These are phyloP conservation scores for Adelges cooleyi DNA, from an alignment of 1,140 invertebrate species.

Conservation along the genomic window DNA sequence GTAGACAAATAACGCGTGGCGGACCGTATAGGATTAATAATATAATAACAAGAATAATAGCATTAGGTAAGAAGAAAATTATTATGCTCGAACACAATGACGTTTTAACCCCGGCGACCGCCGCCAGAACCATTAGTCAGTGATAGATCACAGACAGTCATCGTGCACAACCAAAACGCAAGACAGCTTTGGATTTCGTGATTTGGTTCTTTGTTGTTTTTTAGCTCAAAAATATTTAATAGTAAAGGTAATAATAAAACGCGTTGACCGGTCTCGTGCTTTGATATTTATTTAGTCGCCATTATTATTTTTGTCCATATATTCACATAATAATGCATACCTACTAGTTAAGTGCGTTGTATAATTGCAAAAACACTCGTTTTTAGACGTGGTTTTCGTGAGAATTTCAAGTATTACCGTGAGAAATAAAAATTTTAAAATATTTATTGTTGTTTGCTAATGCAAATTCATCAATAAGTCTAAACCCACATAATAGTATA, in stretches of 20 bases:
- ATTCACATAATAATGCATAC: too few species aligned
- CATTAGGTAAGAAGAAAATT: background rate
- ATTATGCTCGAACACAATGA: background rate
- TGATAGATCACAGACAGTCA: constrained; percentile 5
- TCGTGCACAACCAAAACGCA: constrained; percentile 2
- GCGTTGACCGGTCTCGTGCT: too few species aligned
- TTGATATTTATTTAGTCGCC: too few species aligned
- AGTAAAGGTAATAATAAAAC: background rate
- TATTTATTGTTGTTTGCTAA: too few species aligned
- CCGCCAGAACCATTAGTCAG: constrained; percentile 3
- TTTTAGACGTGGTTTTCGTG: too few species aligned
- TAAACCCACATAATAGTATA: too few species aligned
- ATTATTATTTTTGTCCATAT: too few species aligned
- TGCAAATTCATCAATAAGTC: too few species aligned
- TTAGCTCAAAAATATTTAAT: background rate
- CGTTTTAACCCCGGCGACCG: background rate
- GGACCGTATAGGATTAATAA: background rate
- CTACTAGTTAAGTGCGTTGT: too few species aligned
- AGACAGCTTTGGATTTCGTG: constrained; percentile 8
- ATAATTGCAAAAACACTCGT: too few species aligned
- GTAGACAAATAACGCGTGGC: background rate
- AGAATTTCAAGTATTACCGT: too few species aligned
- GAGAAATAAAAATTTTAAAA: too few species aligned
- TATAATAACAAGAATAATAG: background rate
- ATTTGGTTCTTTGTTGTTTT: constrained; percentile 21